Percentiles rank a stretch among this genome's conserved stretches.
Evolutionary conservation across 2,113 vertebrate genomes (phyloP).

Genomic region (Leiothrix lutea): DNA sequence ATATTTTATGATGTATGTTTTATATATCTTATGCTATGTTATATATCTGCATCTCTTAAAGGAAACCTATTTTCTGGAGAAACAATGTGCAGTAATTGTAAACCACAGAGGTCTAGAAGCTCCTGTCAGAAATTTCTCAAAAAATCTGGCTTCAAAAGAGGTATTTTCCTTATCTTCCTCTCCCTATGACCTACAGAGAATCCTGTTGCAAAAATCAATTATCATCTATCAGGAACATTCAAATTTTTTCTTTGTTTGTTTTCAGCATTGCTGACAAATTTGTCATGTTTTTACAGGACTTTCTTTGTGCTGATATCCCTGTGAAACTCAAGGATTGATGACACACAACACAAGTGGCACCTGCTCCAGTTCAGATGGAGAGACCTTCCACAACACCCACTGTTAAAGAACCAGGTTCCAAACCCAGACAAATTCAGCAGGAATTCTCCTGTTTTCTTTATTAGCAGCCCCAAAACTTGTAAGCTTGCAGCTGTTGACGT

Average conservation of each 20-base stretch:
- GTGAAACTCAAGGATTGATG: background rate
- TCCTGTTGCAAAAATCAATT: background rate
- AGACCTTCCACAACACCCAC: background rate
- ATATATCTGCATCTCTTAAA: background rate
- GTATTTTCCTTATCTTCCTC: background rate
- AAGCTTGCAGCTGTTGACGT: background rate
- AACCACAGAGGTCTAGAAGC: rapidly evolving
- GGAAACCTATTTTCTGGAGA: background rate
- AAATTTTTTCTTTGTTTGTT: background rate
- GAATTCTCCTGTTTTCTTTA: background rate
- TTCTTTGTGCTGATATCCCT: background rate
- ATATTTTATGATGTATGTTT: background rate
- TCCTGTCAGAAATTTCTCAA: background rate
- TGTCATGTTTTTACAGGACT: background rate
- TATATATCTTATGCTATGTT: background rate
- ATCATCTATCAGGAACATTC: background rate
- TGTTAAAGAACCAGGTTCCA: background rate
- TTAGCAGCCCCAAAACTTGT: background rate
- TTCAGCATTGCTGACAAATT: background rate
- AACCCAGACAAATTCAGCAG: background rate
- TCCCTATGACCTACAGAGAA: background rate
- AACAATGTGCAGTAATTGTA: background rate
- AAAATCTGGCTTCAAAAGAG: background rate
- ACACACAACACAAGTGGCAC: background rate
- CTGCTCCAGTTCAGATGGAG: background rate